Evolutionary conservation across 2,888 invertebrate genomes (phyloP), one percentile per base, ranked within the genome.

Genomic region (Autographa pulchrina): DNA sequence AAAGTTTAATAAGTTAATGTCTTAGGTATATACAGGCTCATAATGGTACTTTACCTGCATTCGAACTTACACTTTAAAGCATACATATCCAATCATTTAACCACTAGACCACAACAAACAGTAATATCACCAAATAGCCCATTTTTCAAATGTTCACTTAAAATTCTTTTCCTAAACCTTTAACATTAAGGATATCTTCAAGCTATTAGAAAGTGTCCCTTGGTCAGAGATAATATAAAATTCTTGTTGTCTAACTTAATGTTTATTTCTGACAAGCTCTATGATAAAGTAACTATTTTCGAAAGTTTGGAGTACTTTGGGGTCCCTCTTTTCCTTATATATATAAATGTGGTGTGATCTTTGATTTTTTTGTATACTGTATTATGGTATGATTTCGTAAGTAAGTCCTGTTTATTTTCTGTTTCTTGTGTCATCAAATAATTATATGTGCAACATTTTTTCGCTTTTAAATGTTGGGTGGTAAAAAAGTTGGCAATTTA

Each of bases 81-180:
- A 20, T 11, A 20, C 20, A 3, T 54, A 3, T 54, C 20, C 5
- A 25, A 25, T 25, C 13, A 56, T 1, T 13, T 5, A 56, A 56
- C 20, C 20, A 54, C 54, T n/a, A 43, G 16, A 43, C 54, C 18
- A 54, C 11, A 7, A 20, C 54, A 48, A 16, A 48, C 6, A 48
- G 8, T 48, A 0, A n/a, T 7, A 6, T 48, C n/a, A 16, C n/a
- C 1, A 48, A 48, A n/a, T 7, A 48, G 1, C n/a, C 48, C 48
- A 48, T 48, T 48, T n/a, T 6, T 48, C 16, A 73, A 56, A 74
- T 68, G 70, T 62, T 61, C 41, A 0, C 32, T 20, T 64, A 75
- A 70, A 71, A 78, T 56, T 78, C 73, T 74, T 80, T 78, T 72
- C 67, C 59, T 58, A 60, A 13, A 38, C 11, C 38, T 11, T 38